Percentiles rank a stretch among this genome's conserved stretches.
These are phyloP conservation scores for Calliopum simillimum DNA, from an alignment of 2,888 invertebrate genomes.

Conservation along the genomic window DNA sequence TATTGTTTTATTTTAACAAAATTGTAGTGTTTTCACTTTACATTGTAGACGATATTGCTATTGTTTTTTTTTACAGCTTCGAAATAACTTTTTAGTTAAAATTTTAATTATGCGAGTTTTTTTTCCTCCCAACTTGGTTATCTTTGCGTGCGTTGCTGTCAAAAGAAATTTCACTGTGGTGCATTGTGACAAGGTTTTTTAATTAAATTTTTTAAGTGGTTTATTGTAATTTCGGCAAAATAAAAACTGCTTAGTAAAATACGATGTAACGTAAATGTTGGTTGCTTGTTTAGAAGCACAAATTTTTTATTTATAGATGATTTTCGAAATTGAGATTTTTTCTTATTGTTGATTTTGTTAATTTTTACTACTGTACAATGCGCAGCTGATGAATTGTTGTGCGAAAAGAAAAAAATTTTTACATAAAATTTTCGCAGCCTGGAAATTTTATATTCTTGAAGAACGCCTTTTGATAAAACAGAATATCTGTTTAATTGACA, in stretches of 20 bases:
- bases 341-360: neutral
- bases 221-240: too few species aligned
- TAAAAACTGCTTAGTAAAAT: too few species aligned
- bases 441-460: too few species aligned
- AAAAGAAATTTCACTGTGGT: neutral
- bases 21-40: constrained; percentile 28
- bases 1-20: neutral
- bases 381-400: constrained; percentile 14
- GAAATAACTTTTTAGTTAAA: neutral
- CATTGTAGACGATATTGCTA: constrained; percentile 16
- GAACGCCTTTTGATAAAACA: too few species aligned
- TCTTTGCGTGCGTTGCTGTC: neutral
- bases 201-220: neutral
- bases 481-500: too few species aligned
- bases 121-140: neutral
- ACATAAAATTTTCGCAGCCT: too few species aligned
- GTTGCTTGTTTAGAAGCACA: too few species aligned
- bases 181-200: neutral
- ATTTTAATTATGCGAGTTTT: neutral
- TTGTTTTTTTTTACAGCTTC: neutral
- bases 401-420: neutral
- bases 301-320: too few species aligned
- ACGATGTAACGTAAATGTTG: too few species aligned
- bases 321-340: too few species aligned
- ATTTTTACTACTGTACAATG: constrained; percentile 7